A percentile compares a stretch with the other conserved stretches of the same genome.
phyloP scores from a whole-genome alignment of 37 sponge, comb jelly and placozoan species.

The Theonella swinhoei region DNA sequence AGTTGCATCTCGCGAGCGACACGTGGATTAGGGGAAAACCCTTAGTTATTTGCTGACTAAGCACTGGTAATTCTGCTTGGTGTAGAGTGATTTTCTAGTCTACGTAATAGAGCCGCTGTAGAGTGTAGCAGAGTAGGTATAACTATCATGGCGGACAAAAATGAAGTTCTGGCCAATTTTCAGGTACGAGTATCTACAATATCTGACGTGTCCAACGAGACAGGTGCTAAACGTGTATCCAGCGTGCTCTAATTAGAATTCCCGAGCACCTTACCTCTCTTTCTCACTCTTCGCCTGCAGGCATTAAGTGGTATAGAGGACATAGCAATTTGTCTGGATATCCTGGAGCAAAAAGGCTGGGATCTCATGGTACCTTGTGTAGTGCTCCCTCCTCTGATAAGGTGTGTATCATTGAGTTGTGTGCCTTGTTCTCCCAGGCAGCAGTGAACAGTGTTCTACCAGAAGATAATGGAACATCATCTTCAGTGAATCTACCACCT shows the following conservation, averaged over 20 bases:
- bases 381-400: no score
- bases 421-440: no score
- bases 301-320: constrained; percentile 90
- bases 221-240: neutral
- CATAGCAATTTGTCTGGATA: constrained; percentile 63
- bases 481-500: neutral
- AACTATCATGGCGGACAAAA: constrained; percentile 46
- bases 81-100: neutral
- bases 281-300: constrained; percentile 27
- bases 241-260: neutral
- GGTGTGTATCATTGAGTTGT: no score
- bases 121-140: no score
- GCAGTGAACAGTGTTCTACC: constrained; percentile 69
- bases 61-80: neutral
- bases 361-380: constrained; percentile 73
- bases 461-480: constrained; percentile 12
- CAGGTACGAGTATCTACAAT: constrained; percentile 42
- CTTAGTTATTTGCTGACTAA: neutral
- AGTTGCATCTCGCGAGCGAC: neutral
- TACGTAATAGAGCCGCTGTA: no score
- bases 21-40: neutral
- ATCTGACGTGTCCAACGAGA: neutral
- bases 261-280: neutral
- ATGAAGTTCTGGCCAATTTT: constrained; percentile 62
- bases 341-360: constrained; percentile 86